These are phyloP conservation scores for Cyphomyrus plagiostoma DNA, from an alignment of 2,113 vertebrate genomes.

Conservation along the genomic window DNA sequence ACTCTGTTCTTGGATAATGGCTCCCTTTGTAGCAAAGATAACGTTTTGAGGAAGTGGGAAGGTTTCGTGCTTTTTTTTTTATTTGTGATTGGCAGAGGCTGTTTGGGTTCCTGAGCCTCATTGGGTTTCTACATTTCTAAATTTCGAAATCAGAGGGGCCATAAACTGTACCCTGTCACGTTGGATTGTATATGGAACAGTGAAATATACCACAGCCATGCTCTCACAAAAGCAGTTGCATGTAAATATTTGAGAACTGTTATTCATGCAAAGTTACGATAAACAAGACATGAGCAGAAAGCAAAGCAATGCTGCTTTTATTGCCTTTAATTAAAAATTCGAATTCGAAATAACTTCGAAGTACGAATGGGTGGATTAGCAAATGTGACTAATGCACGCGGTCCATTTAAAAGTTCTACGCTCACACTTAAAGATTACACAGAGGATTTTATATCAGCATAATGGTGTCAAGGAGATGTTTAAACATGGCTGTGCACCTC, in stretches of 20 bases:
- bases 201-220: background rate
- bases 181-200: no score
- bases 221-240: background rate
- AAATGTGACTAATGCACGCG: background rate
- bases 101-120: background rate
- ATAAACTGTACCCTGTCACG: background rate
- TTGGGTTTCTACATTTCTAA: background rate
- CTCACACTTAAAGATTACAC: background rate
- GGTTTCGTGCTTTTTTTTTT: background rate
- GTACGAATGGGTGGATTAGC: background rate
- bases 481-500: background rate
- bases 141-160: background rate
- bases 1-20: background rate
- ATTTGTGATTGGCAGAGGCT: background rate
- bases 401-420: background rate
- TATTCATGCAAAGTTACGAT: background rate
- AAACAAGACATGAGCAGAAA: background rate
- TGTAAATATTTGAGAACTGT: background rate
- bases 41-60: background rate
- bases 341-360: background rate
- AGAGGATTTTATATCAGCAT: background rate
- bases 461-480: background rate
- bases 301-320: background rate
- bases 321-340: background rate
- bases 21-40: background rate